Base-by-base conservation (phyloP, 1,140 invertebrate species). In the Lasioglossum albipes region DNA sequence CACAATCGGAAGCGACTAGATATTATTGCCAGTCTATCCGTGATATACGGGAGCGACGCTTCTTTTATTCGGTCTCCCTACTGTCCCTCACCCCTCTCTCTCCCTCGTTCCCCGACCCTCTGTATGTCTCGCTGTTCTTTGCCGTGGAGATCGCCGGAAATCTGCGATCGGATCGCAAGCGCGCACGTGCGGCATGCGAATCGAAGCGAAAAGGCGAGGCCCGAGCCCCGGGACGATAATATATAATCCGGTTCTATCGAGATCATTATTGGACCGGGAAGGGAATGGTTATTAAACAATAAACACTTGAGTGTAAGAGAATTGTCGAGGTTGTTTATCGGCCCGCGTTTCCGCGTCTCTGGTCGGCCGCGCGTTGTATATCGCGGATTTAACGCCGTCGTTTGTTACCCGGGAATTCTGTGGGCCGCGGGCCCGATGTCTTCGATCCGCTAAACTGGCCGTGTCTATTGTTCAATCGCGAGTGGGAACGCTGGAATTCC, bases 1-100 rank as follows among this genome's bases (percentile, higher is more conserved):
- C 52, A 36, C 49, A 61, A 83, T 80, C 86, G 86, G 86, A 88
- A 88, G 65, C 59, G 80, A 71, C 73, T 78, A 84, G 86, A 87
- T 88, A 85, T 82, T 84, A 87, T 88, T 87, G 83, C 77, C 52
- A 79, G 65, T 36, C 69, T 59, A 64, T 75, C 41, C 16, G 65
- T 84, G 85, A 87, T 87, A 83, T 84, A 87, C 70, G 67, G 57
- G 72, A 31, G 27, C 70, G 45, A 62, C 41, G 45, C 68, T 73
- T 73, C 84, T 83, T 68, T 85, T 83, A 65, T 73, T 52, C 61
- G 10, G 45, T 74, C 75, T 62, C 75, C 78, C 85, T 83, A 74
- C 54, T 71, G 49, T 36, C 61, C 49, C 54, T 71, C 59, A 9
- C 27, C 59, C 41, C 41, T 12, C 45, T 49, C 45, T 49, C 10